Evolutionary conservation across 2,113 vertebrate species (phyloP).

Genomic region (Paramisgurnus dabryanus): DNA sequence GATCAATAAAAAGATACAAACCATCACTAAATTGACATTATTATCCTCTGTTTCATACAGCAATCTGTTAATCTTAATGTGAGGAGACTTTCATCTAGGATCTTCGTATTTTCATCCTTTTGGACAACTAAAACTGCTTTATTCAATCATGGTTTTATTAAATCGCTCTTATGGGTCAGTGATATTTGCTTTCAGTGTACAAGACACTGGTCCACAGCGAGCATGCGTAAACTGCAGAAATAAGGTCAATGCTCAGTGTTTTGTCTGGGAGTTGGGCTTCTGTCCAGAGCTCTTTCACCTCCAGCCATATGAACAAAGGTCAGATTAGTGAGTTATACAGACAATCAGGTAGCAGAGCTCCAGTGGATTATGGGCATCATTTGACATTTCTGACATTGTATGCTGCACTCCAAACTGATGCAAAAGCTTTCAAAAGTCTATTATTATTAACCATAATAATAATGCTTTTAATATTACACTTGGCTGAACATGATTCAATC

Average conservation of each 20-base stretch:
- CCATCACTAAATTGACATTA: too few relatives aligned
- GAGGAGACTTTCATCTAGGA: too few relatives aligned
- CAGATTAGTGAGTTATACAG: constrained; percentile 17
- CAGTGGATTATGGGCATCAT: neutral
- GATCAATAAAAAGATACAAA: too few relatives aligned
- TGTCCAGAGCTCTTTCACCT: constrained; percentile 11
- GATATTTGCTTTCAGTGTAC: constrained; percentile 24
- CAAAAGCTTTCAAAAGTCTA: neutral
- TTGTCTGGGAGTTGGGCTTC: neutral
- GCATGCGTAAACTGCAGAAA: constrained; percentile 13
- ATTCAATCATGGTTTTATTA: neutral
- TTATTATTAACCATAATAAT: too few relatives aligned
- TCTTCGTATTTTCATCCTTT: neutral
- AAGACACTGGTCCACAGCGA: neutral
- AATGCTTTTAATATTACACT: too few relatives aligned
- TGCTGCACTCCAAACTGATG: neutral
- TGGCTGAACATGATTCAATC: too few relatives aligned
- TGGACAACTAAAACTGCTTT: neutral
- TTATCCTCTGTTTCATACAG: too few relatives aligned
- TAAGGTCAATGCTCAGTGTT: constrained; percentile 26
- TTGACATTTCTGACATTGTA: neutral
- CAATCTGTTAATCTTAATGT: too few relatives aligned
- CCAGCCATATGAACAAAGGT: constrained; percentile 22
- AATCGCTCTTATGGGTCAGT: neutral
- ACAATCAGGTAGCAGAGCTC: neutral